Evolutionary conservation across 2,113 vertebrate species (phyloP).

Genomic region (Rhea americana): DNA sequence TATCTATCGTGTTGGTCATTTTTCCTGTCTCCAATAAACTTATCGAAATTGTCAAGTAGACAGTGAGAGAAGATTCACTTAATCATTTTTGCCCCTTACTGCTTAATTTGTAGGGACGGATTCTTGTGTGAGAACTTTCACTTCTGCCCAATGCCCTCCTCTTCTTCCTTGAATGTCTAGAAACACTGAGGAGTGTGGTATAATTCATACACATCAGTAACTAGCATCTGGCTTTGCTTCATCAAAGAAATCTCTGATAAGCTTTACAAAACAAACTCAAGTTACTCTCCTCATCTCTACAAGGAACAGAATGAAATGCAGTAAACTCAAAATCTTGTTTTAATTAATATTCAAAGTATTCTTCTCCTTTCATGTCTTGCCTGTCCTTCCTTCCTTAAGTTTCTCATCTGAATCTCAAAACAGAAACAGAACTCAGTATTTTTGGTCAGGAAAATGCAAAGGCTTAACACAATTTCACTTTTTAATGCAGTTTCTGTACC

Average conservation of each 20-base stretch:
- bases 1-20: background rate
- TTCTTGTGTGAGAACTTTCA: background rate
- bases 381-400: background rate
- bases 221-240: background rate
- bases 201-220: background rate
- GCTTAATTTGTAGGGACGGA: background rate
- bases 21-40: background rate
- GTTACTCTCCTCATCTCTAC: background rate
- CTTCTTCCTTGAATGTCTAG: background rate
- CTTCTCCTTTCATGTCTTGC: background rate
- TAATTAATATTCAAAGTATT: background rate
- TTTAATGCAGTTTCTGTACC: background rate
- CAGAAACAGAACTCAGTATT: background rate
- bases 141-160: background rate
- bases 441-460: background rate
- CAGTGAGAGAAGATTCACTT: background rate
- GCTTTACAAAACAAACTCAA: background rate
- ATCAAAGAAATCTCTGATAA: background rate
- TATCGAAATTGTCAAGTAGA: background rate
- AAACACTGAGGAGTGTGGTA: background rate
- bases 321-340: background rate
- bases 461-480: background rate
- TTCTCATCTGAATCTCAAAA: background rate
- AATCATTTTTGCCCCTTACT: background rate
- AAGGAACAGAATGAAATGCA: background rate